phyloP scores from a whole-genome alignment of 2,113 vertebrate species.

The Daboia siamensis region DNA sequence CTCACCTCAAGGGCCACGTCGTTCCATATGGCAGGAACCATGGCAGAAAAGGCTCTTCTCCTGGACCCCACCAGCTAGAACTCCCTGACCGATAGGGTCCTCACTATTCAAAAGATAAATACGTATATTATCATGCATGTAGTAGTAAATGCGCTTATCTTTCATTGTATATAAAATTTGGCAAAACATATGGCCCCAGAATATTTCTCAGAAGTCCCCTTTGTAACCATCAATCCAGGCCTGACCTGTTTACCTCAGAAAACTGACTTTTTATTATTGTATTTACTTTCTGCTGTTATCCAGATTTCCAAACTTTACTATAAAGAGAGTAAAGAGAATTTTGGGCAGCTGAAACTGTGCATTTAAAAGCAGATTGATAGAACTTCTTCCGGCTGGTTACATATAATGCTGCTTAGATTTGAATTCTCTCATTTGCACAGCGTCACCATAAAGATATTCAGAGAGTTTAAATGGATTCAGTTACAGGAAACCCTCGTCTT shows the following conservation, averaged over 20 bases:
- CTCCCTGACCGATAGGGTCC: too few relatives aligned
- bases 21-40: too few relatives aligned
- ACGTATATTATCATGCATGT: background rate
- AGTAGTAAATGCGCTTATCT: background rate
- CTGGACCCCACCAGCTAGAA: too few relatives aligned
- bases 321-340: background rate
- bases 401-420: background rate
- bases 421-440: constrained; percentile 5
- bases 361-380: background rate
- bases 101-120: background rate
- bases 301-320: background rate
- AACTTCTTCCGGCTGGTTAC: background rate
- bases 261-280: background rate
- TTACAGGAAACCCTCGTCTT: background rate
- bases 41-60: too few relatives aligned
- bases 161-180: background rate
- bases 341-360: background rate
- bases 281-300: background rate
- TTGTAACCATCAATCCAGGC: background rate
- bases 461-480: background rate
- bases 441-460: background rate
- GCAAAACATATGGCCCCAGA: background rate
- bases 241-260: background rate
- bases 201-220: background rate
- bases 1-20: too few relatives aligned